phyloP scores from a whole-genome alignment of 2,888 invertebrate genomes.

The Hetaerina titia region DNA sequence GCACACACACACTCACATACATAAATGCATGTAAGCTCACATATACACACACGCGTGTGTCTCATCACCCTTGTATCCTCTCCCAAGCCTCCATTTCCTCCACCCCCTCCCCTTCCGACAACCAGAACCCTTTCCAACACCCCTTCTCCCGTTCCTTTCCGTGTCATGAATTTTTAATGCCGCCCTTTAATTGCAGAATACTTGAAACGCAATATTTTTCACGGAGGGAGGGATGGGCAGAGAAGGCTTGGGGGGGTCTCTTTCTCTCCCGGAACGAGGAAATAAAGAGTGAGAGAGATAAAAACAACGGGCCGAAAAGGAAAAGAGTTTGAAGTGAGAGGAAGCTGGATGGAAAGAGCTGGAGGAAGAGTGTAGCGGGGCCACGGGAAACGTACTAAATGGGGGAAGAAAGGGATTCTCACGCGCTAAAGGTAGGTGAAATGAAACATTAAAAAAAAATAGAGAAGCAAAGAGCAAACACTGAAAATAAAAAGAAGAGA shows the following conservation, averaged over 20 bases:
- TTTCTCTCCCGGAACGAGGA: not conserved
- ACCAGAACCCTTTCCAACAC: not conserved
- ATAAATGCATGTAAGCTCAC: not conserved
- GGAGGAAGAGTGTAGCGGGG: not conserved
- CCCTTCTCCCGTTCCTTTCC: not conserved
- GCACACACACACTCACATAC: not conserved
- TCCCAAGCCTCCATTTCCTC: not conserved
- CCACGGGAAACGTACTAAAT: not conserved
- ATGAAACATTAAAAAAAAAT: constrained; percentile 18
- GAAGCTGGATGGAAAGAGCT: not conserved
- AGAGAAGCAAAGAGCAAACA: not conserved
- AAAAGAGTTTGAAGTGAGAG: not conserved
- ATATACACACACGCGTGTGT: not conserved
- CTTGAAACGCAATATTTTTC: constrained; percentile 51
- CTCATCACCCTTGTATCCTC: not conserved
- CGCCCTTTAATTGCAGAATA: constrained; percentile 48
- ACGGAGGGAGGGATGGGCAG: not conserved
- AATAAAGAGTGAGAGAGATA: not conserved
- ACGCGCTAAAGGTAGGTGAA: not conserved
- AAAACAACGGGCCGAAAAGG: not conserved
- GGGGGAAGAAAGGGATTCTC: not conserved
- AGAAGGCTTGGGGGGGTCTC: not conserved
- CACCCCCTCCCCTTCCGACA: not conserved
- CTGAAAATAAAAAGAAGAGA: not conserved
- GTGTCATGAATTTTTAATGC: constrained; percentile 47